phyloP scores from a whole-genome alignment of 2,797 vertebrate genomes.

The Oreochromis grahami region DNA sequence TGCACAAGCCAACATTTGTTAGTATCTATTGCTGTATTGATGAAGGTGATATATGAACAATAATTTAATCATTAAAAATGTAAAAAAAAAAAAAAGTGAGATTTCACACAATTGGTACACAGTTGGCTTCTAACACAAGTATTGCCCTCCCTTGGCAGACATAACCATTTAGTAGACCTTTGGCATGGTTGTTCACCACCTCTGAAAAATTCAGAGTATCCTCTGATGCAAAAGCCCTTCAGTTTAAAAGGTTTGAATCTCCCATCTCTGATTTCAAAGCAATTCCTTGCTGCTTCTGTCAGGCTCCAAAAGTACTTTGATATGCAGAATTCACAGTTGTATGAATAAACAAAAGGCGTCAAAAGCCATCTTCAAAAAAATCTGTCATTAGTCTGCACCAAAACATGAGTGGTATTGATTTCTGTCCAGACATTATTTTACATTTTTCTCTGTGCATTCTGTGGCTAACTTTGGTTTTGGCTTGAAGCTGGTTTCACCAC shows the following conservation, averaged over 20 bases:
- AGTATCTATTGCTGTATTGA: no score
- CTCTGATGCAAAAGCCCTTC: neutral
- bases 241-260: neutral
- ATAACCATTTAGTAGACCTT: neutral
- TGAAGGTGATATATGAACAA: neutral
- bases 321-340: neutral
- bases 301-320: neutral
- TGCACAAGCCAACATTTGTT: neutral
- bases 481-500: neutral
- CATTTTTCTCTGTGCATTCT: fast-evolving
- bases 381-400: neutral
- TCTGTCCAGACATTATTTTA: neutral
- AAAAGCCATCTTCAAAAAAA: neutral
- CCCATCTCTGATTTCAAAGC: neutral
- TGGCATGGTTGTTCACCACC: neutral
- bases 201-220: neutral
- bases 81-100: neutral
- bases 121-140: neutral
- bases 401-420: neutral
- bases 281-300: neutral
- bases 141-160: neutral
- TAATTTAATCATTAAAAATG: neutral
- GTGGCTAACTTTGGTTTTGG: neutral
- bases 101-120: neutral
- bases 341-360: neutral